Base-by-base conservation (phyloP, 2,797 vertebrate genomes). In the Aulostomus chinensis region DNA sequence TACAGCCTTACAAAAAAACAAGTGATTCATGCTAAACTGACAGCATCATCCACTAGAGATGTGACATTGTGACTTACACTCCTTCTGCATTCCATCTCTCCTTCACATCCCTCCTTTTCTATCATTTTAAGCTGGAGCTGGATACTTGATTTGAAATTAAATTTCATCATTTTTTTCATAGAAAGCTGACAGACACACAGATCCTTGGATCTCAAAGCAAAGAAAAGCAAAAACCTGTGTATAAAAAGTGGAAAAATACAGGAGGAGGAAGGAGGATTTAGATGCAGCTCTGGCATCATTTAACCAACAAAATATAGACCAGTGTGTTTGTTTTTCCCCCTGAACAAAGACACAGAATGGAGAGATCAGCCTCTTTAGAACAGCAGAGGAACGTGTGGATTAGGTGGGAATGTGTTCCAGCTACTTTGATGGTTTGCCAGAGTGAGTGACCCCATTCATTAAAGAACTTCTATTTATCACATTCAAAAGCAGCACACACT, bases 1-100 rank as follows among this genome's bases (percentile, higher is more conserved):
- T 16, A 17, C 9, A 24, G 47, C 66, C 68, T 72, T 59, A 71
- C 70, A 65, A 50, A 34, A 48, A 34, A 21, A 43, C 17, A 3
- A 14, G 20, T 52, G 43, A 68, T 32, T 20, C 34, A 9, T 52
- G 29, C 53, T 21, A 54, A 42, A 53, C 24, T 56, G 36, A 59
- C 50, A 52, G 15, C 25, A 42, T 42, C 26, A 43, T 54, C 41
- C 62, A 63, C 60, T 60, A 26, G 21, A 34, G 55, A 51, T 46
- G 20, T 13, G 29, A 39, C 28, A 32, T 10, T n/a, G n/a, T n/a
- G n/a, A n/a, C n/a, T n/a, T n/a, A n/a, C n/a, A n/a, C n/a, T n/a
- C n/a, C n/a, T n/a, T n/a, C n/a, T n/a, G n/a, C n/a, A n/a, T n/a
- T n/a, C n/a, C 35, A 24, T 24, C 36, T 12, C 7, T 38, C 17